A percentile compares a stretch with the other conserved stretches of the same genome.
phyloP scores from a whole-genome alignment of 1,140 invertebrate species.

The Gonioctena quinquepunctata region DNA sequence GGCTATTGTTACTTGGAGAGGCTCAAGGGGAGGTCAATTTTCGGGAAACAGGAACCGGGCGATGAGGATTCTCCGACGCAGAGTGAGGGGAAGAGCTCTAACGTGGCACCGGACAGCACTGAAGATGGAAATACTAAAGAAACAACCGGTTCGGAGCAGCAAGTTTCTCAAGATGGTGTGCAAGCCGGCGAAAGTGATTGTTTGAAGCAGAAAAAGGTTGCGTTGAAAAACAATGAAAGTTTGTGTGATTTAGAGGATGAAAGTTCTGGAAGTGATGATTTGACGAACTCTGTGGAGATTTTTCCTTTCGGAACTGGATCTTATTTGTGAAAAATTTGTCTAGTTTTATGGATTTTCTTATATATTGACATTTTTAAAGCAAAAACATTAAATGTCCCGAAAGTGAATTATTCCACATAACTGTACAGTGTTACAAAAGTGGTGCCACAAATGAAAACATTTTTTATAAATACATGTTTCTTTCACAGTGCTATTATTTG shows the following conservation, averaged over 20 bases:
- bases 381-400: too few relatives aligned
- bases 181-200: neutral
- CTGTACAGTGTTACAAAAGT: too few relatives aligned
- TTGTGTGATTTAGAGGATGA: neutral
- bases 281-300: conserved; percentile 18
- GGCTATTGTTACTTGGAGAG: conserved; percentile 23
- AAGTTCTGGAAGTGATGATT: conserved; percentile 3
- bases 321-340: conserved; percentile 27
- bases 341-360: too few relatives aligned
- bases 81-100: neutral
- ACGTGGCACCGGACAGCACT: neutral
- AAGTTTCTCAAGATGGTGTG: neutral
- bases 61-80: neutral
- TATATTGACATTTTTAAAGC: too few relatives aligned
- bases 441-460: too few relatives aligned
- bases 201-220: neutral
- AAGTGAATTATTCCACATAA: too few relatives aligned
- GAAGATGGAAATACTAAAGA: neutral
- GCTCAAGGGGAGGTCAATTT: conserved; percentile 24
- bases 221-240: neutral
- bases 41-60: conserved; percentile 27
- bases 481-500: too few relatives aligned
- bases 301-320: conserved; percentile 29
- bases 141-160: neutral
- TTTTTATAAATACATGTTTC: too few relatives aligned